Evolutionary conservation across 2,797 vertebrate genomes (phyloP), one percentile per base, ranked within the genome.

Genomic region (Chiroxiphia lanceolata): DNA sequence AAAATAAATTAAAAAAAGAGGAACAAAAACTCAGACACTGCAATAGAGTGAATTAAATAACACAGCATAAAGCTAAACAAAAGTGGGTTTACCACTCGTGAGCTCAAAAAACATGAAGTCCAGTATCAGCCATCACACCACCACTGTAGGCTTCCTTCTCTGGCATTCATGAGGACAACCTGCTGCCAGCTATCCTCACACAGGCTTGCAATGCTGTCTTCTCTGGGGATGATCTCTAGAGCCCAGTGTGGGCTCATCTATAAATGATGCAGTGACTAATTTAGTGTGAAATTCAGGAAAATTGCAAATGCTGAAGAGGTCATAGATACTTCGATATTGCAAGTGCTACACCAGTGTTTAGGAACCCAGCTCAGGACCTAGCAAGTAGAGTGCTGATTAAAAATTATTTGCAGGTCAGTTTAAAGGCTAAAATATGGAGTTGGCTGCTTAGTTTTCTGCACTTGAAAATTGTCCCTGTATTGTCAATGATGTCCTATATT

Each of bases 131-230:
- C n/a, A 54, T 12, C n/a, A 80, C 40, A 16, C 13, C 74, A 51
- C 23, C 61, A 31, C 48, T 14, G 19, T 23, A 26, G 44, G 6
- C 38, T 68, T 57, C n/a, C n/a, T 75, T 50, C 50, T 19, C 25
- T 16, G 40, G 27, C 9, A 11, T 40, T 78, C n/a, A 20, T 22
- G 59, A 64, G 48, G 29, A 75, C 40, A 63, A 27, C 22, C 21
- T 54, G 23, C 22, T 26, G 11, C 13, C 4, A 3, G 44, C 15
- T 61, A 13, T 27, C 29, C n/a, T 89, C 79, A 78, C 21, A 42
- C 11, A 45, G 44, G 13, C 15, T 69, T 69, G 15, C 13, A 61
- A 29, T 0, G 0, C 6, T 4, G 0, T 45, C 36, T 72, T 80
- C 50, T 45, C 69, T 61, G 65, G 10, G 34, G 27, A 80, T 31